A percentile compares a stretch with the other conserved stretches of the same genome.
These are phyloP conservation scores for Pipistrellus pipistrellus DNA, from an alignment of 2,797 vertebrate species.

Conservation along the genomic window DNA sequence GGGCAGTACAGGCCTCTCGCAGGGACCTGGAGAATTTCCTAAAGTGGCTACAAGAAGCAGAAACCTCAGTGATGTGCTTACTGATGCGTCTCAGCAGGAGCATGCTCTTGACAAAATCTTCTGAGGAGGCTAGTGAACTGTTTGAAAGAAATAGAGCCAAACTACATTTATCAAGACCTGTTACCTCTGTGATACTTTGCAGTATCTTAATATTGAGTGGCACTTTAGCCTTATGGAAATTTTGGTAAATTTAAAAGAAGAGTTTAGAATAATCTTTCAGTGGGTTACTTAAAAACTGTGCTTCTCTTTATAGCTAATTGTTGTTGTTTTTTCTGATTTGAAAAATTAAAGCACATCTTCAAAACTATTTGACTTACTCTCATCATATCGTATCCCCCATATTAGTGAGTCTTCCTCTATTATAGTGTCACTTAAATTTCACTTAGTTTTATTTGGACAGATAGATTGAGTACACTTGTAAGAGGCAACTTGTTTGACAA, in stretches of 20 bases:
- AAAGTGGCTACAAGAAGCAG: conserved; percentile 98
- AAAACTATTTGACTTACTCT: not conserved
- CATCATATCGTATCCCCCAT: not conserved
- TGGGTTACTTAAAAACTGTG: too few species aligned
- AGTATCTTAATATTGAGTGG: not conserved
- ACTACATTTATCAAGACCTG: conserved; percentile 66
- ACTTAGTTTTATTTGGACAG: conserved; percentile 62
- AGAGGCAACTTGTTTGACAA: conserved; percentile 66
- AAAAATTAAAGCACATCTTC: conserved; percentile 59
- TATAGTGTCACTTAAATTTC: not conserved
- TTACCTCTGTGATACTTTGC: conserved; percentile 54
- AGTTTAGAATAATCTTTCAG: conserved; percentile 40
- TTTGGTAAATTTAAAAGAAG: not conserved
- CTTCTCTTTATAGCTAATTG: not conserved
- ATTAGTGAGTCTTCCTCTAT: not conserved
- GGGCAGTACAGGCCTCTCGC: conserved; percentile 91
- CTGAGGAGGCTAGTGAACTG: conserved; percentile 32
- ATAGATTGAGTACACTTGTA: conserved; percentile 56
- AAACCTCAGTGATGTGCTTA: conserved; percentile 94
- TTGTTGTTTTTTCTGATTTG: not conserved
- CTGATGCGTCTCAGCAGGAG: conserved; percentile 94
- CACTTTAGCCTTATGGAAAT: not conserved
- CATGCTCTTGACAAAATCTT: conserved; percentile 84
- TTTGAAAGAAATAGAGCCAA: conserved; percentile 65
- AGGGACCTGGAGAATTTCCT: conserved; percentile 95